These are phyloP conservation scores for Zeuzera pyrina DNA, from an alignment of 2,888 invertebrate species.

Conservation along the genomic window DNA sequence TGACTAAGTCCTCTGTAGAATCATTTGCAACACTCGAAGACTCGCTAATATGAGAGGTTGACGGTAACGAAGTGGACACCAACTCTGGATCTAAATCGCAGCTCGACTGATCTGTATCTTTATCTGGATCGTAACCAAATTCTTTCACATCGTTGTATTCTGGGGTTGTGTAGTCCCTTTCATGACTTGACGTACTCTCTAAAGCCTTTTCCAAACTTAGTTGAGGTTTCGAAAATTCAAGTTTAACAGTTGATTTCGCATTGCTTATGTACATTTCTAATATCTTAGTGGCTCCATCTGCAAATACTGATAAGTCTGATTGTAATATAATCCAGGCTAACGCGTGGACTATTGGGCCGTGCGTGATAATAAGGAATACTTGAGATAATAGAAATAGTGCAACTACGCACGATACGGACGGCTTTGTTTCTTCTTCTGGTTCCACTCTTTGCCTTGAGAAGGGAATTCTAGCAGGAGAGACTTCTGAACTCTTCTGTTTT, in stretches of 20 bases:
- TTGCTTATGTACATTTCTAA: constrained; percentile 76
- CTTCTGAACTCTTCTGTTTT: constrained; percentile 69
- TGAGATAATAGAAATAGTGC: constrained; percentile 93
- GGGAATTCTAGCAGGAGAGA: constrained; percentile 51
- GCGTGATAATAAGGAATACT: constrained; percentile 95
- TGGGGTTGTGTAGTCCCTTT: constrained; percentile 61
- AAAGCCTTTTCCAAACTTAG: constrained; percentile 85
- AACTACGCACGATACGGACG: constrained; percentile 90
- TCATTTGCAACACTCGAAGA: constrained; percentile 61
- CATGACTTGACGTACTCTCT: constrained; percentile 56
- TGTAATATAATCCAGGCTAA: constrained; percentile 93
- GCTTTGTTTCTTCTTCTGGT: constrained; percentile 73
- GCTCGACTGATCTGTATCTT: constrained; percentile 61
- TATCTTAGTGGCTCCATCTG: constrained; percentile 78
- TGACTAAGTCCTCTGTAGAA: constrained; percentile 62
- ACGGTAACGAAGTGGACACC: constrained; percentile 62
- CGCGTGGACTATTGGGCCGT: constrained; percentile 91
- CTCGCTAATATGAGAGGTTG: constrained; percentile 68
- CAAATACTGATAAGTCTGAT: constrained; percentile 81
- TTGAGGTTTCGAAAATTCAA: constrained; percentile 80
- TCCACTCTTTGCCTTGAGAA: constrained; percentile 50
- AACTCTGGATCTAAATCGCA: constrained; percentile 66
- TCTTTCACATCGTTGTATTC: constrained; percentile 49
- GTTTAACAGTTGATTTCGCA: constrained; percentile 70
- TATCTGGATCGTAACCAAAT: constrained; percentile 60